These are phyloP conservation scores for Contarinia nasturtii DNA, from an alignment of 1,140 invertebrate genomes.

Conservation along the genomic window DNA sequence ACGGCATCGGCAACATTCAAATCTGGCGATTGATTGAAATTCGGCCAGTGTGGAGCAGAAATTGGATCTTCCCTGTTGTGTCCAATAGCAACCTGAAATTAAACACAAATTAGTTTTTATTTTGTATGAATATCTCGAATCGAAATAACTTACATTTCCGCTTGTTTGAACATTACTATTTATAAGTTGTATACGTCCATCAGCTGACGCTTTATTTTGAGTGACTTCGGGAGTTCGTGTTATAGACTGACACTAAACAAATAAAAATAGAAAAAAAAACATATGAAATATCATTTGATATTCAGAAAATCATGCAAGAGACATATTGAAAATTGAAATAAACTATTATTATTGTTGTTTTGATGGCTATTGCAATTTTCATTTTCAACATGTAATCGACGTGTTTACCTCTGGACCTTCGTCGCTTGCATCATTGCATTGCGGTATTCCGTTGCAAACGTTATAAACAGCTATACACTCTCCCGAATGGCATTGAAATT, in stretches of 20 bases:
- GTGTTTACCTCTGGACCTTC: slow-evolving; percentile 52
- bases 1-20: slow-evolving; percentile 16
- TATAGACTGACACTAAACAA: too few species aligned
- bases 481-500: slow-evolving; percentile 69
- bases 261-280: too few species aligned
- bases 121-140: too few species aligned
- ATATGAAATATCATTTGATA: too few species aligned
- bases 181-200: too few species aligned
- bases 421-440: slow-evolving; percentile 82
- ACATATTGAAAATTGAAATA: too few species aligned
- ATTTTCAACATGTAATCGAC: background rate
- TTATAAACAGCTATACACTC: slow-evolving; percentile 92
- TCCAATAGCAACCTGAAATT: background rate
- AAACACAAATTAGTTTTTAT: too few species aligned
- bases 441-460: slow-evolving; percentile 83
- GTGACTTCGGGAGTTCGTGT: too few species aligned
- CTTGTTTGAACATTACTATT: too few species aligned
- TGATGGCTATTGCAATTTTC: slow-evolving; percentile 1
- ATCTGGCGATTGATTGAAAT: slow-evolving; percentile 12
- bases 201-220: too few species aligned
- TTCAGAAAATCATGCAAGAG: too few species aligned
- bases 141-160: too few species aligned
- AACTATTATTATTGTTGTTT: background rate
- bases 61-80: slow-evolving; percentile 5
- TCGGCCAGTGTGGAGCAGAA: slow-evolving; percentile 1